These are phyloP conservation scores for Nothobranchius kuhntae DNA, from an alignment of 2,113 vertebrate species.

Conservation along the genomic window DNA sequence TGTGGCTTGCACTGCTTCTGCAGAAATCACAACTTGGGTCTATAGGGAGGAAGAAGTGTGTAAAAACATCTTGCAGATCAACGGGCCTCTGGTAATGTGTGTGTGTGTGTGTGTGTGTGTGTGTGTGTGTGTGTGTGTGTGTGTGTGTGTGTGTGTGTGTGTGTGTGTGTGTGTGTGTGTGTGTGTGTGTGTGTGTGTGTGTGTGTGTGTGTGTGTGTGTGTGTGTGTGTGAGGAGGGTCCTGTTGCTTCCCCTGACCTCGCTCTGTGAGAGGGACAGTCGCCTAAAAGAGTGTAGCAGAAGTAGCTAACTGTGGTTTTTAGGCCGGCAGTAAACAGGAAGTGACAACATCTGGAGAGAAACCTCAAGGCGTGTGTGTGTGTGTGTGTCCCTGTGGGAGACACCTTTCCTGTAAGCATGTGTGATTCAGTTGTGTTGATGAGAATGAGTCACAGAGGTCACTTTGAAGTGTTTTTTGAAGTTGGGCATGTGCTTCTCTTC, in stretches of 20 bases:
- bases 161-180: conserved; percentile 1
- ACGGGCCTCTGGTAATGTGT: background rate
- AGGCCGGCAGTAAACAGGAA: conserved; percentile 57
- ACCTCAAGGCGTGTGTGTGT: conserved; percentile 42
- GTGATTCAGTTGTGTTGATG: no score
- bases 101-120: no score
- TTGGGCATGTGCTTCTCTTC: no score
- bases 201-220: background rate
- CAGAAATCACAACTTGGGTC: background rate
- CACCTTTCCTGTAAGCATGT: background rate
- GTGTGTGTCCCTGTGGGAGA: conserved; percentile 8
- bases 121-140: background rate
- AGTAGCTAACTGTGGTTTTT: conserved; percentile 25
- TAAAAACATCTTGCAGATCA: conserved; percentile 7
- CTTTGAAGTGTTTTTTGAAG: no score
- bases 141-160: conserved; percentile 10
- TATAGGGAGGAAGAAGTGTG: background rate
- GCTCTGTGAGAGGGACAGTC: conserved; percentile 18
- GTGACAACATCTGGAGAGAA: conserved; percentile 71
- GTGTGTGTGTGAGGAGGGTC: background rate
- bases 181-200: no score
- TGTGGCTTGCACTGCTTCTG: background rate
- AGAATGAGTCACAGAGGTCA: no score
- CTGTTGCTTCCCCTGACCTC: conserved; percentile 4
- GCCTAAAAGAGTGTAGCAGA: conserved; percentile 18